These are phyloP conservation scores for Sinopyrophorus schimmeli DNA, from an alignment of 2,888 invertebrate species.

Conservation along the genomic window DNA sequence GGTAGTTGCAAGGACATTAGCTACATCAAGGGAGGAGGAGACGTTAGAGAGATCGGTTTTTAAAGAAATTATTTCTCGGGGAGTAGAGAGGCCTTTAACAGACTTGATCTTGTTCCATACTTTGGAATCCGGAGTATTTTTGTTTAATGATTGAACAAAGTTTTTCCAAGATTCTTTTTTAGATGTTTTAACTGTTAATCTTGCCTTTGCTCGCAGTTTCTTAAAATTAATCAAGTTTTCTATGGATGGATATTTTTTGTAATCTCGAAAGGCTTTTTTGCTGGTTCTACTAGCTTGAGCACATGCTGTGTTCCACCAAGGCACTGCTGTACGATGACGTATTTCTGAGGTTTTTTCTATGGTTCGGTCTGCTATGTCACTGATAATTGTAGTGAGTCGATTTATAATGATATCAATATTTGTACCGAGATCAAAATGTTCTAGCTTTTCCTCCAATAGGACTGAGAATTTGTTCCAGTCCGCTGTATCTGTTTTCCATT, in stretches of 20 bases:
- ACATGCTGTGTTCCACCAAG: slow-evolving; percentile 6
- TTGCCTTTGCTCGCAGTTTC: neutral
- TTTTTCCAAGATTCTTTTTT: neutral
- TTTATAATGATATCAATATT: neutral
- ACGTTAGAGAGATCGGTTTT: too few species aligned
- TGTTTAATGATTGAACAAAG: neutral
- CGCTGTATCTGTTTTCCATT: slow-evolving; percentile 1
- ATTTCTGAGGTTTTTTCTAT: slow-evolving; percentile 3
- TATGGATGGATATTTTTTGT: neutral
- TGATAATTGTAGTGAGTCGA: neutral
- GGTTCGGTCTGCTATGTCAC: neutral
- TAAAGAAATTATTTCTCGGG: too few species aligned
- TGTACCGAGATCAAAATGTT: too few species aligned
- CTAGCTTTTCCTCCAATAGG: too few species aligned
- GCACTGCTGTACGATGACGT: too few species aligned
- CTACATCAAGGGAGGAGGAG: too few species aligned
- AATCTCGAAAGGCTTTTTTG: neutral
- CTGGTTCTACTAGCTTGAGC: neutral
- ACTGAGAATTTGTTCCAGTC: too few species aligned
- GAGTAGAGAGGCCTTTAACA: too few species aligned
- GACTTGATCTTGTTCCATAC: too few species aligned
- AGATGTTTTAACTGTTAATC: neutral
- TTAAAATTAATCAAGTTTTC: slow-evolving; percentile 6
- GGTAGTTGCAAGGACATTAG: too few species aligned
- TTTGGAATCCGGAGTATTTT: too few species aligned